Evolutionary conservation across 2,113 vertebrate genomes (phyloP), one percentile per base, ranked within the genome.

Genomic region (Pseudorectes ferrugineus): DNA sequence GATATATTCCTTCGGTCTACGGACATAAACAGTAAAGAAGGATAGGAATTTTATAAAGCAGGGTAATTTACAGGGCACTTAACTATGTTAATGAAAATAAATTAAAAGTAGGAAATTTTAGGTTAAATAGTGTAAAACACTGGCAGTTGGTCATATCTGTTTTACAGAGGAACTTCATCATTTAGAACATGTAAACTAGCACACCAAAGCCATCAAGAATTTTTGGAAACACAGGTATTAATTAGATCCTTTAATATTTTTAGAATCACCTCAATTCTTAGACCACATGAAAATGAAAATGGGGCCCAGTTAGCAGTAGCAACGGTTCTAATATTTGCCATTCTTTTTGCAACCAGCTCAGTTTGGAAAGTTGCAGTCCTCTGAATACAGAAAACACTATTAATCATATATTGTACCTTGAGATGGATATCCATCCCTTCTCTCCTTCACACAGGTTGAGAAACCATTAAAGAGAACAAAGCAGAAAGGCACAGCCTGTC

Each of bases 401-500:
- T 93, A 95, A 93, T 95, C 80, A 38, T 20, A 23, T 72, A 26
- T 68, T 81, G 35, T 45, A 71, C 35, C 58, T 80, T 46, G 42
- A 82, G 49, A 87, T 85, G 46, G 77, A 58, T 73, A 82, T 66
- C 62, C 70, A 81, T 71, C 29, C 61, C 45, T 63, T 94, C 51
- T 48, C 85, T 76, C 63, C 46, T 75, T 91, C 58, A 65, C 35
- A 58, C 22, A 43, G 35, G 46, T 46, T 92, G 76, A 89, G 85
- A 95, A 84, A 85, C 82, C 38, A 61, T 85, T 94, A 95, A 80
- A 93, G 18, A 57, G 38, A 95, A 40, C 79, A 89, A 85, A 85
- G 59, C 54, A 95, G 85, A 95, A 87, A 72, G 65, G 67, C 31
- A 89, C 79, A 93, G 54, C 45, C 82, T 92, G 94, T 91, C 94